Conservation (phyloP, 1,140 invertebrate genomes). For the Gryllus bimaculatus region DNA sequence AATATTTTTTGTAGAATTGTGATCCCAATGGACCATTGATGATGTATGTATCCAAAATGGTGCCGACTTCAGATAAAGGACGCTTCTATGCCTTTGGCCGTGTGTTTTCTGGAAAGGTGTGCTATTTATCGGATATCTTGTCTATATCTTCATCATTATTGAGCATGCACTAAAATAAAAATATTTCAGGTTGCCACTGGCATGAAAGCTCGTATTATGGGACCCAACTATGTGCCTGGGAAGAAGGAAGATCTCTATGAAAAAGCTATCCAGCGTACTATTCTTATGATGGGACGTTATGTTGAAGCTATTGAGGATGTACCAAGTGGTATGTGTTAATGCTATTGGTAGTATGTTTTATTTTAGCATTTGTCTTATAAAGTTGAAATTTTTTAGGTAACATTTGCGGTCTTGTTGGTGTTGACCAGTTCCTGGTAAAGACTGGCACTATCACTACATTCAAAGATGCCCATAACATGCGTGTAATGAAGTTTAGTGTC, state of each 20-base stretch:
- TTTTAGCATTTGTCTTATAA: neutral
- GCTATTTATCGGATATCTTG: neutral
- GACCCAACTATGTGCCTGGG: constrained; percentile 93
- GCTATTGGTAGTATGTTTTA: neutral
- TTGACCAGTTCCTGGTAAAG: constrained; percentile 99
- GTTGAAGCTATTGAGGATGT: constrained; percentile 99
- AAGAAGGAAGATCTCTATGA: constrained; percentile 99
- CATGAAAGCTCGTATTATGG: constrained; percentile 91
- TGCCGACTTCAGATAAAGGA: constrained; percentile 98
- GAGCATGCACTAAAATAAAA: constrained; percentile 58
- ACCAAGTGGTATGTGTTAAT: constrained; percentile 63
- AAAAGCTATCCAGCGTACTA: constrained; percentile 98
- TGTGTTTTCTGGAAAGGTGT: constrained; percentile 95
- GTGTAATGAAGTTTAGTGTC: constrained; percentile 98
- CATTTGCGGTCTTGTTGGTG: constrained; percentile 99
- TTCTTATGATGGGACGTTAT: constrained; percentile 99
- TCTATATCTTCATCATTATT: neutral
- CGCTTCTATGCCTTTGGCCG: constrained; percentile 99
- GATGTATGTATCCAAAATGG: constrained; percentile 99
- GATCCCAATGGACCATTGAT: constrained; percentile 94
- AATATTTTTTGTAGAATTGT: constrained; percentile 59
- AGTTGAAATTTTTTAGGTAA: constrained; percentile 49
- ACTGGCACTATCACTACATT: constrained; percentile 98
- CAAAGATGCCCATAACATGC: constrained; percentile 99
- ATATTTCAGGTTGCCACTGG: constrained; percentile 19